Conservation (phyloP, 1,140 invertebrate species). For the Brachionus manjavacas region DNA sequence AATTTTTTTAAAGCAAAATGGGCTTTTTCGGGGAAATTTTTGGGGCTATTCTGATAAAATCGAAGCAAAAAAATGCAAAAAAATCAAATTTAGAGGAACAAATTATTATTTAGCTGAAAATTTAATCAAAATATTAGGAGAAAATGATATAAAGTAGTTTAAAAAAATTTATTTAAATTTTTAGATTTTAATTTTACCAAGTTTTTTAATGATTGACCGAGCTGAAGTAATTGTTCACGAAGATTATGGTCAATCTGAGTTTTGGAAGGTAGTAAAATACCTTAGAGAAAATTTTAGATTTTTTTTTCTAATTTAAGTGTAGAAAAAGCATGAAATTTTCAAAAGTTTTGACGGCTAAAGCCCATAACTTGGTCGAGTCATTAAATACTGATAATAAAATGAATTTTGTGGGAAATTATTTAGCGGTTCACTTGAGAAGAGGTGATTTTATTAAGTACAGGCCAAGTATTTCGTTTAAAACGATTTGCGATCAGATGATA, state of each 20-base stretch:
- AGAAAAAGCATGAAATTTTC: slow-evolving; percentile 17
- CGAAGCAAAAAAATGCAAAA: not conserved
- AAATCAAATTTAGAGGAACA: not conserved
- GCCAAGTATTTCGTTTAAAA: slow-evolving; percentile 58
- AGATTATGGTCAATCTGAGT: slow-evolving; percentile 71
- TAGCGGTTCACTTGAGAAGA: slow-evolving; percentile 75
- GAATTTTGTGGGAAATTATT: slow-evolving; percentile 69
- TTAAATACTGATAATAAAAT: slow-evolving; percentile 63
- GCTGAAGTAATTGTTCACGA: slow-evolving; percentile 84
- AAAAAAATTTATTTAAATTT: not conserved
- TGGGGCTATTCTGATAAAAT: slow-evolving; percentile 1
- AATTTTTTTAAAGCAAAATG: not conserved
- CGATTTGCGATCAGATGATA: slow-evolving; percentile 68
- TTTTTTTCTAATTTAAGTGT: slow-evolving; percentile 2
- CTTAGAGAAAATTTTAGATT: not conserved
- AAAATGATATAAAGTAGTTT: not conserved
- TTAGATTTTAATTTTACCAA: slow-evolving; percentile 46
- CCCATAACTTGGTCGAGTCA: slow-evolving; percentile 63
- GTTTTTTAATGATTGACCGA: slow-evolving; percentile 72
- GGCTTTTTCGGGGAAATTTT: not conserved
- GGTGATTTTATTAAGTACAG: slow-evolving; percentile 69
- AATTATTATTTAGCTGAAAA: not conserved
- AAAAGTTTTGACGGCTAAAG: not conserved
- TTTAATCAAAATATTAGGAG: not conserved
- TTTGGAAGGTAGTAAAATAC: slow-evolving; percentile 65